These are phyloP conservation scores for Prosopocoilus inquinatus DNA, from an alignment of 2,888 invertebrate genomes.

Conservation along the genomic window DNA sequence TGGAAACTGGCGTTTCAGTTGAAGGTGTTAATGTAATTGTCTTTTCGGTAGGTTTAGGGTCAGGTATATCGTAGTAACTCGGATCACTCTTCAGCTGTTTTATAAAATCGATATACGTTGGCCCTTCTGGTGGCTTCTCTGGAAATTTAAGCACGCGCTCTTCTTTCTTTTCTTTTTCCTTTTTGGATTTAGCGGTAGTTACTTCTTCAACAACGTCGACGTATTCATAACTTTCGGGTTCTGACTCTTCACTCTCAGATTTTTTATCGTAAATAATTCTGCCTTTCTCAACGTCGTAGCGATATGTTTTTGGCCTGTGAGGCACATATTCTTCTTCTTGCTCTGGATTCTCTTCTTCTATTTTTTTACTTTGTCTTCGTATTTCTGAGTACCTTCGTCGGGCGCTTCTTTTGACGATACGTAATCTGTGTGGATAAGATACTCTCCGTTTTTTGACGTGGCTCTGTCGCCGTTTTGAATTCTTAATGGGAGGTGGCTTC, in stretches of 20 bases:
- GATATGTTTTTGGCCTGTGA: slow-evolving; percentile 44
- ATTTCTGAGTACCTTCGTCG: slow-evolving; percentile 39
- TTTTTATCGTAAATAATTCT: slow-evolving; percentile 44
- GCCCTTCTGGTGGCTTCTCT: slow-evolving; percentile 24
- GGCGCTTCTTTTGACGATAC: slow-evolving; percentile 34
- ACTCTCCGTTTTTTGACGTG: slow-evolving; percentile 24
- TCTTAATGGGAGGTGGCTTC: slow-evolving; percentile 40
- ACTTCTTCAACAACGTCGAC: slow-evolving; percentile 30
- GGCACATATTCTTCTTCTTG: slow-evolving; percentile 47
- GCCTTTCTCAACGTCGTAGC: slow-evolving; percentile 45
- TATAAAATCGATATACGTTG: slow-evolving; percentile 44
- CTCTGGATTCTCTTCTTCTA: slow-evolving; percentile 27
- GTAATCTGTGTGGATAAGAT: slow-evolving; percentile 19
- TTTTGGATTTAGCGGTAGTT: slow-evolving; percentile 30
- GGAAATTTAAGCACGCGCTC: slow-evolving; percentile 12
- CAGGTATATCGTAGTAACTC: slow-evolving; percentile 41
- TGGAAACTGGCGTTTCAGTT: slow-evolving; percentile 32
- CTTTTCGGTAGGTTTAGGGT: slow-evolving; percentile 41
- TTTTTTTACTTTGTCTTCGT: slow-evolving; percentile 32
- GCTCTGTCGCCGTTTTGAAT: background rate
- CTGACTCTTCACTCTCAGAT: slow-evolving; percentile 27
- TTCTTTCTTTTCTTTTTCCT: slow-evolving; percentile 22
- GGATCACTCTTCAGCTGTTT: slow-evolving; percentile 37
- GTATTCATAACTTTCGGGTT: slow-evolving; percentile 32
- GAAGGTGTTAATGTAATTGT: slow-evolving; percentile 24